Evolutionary conservation across 2,888 invertebrate genomes (phyloP), one percentile per base, ranked within the genome.

Genomic region (Trichogramma dendrolimi): DNA sequence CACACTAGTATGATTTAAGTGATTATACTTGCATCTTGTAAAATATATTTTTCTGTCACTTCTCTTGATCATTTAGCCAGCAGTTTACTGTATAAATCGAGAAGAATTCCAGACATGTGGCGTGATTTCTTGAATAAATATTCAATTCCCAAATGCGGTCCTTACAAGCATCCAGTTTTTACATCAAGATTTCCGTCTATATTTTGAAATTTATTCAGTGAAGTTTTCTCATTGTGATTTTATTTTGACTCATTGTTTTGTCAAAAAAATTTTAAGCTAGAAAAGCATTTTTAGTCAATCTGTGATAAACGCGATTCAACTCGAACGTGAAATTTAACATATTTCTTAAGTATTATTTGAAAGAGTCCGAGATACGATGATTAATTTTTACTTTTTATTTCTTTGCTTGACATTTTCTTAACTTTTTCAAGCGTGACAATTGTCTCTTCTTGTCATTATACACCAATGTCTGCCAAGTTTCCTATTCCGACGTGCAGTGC

Each of bases 41-140:
- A 27, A 27, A 27, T 27, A 27, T 27, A 27, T 27, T 27, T 27
- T 27, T 27, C 27, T 27, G 27, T 27, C 27, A 27, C 27, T 27
- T 27, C 27, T 27, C 27, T 27, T 27, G 27, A 27, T 27, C 27
- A 27, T 27, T 27, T 27, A 27, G 27, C 27, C 27, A 27, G 27
- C 27, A 27, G 27, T 59, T 54, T 39, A 59, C 53, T 61, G 58
- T 61, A 63, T 63, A 58, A 58, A 55, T 57, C 49, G 60, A 60
- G 60, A 63, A 51, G 59, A 54, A 55, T 60, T 27, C 60, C 11
- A 53, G 48, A 51, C 59, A 55, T 47, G 63, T 56, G 58, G 67
- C 59, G 44, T 63, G 46, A 62, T 63, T 68, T 69, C 64, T 71
- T 71, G 68, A 72, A 73, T 72, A 73, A 73, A 73, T 70, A 61